Evolutionary conservation across 2,797 vertebrate genomes (phyloP).

Genomic region (Pseudomugil gertrudae): DNA sequence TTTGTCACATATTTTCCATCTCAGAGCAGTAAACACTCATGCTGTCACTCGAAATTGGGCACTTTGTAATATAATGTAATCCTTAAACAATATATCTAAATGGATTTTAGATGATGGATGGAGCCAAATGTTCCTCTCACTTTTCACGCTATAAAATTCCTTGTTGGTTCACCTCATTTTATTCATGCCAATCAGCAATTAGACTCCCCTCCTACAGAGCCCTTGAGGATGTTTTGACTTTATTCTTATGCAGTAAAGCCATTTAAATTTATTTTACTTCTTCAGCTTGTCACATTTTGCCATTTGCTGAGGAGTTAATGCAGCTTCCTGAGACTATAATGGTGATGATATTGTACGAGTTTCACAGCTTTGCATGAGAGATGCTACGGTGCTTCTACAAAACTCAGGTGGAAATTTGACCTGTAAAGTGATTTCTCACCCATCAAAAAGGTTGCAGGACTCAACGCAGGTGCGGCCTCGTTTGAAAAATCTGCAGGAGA

Average conservation of each 20-base stretch:
- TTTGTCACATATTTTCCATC: constrained; percentile 24
- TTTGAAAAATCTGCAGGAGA: constrained; percentile 91
- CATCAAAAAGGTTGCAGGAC: constrained; percentile 90
- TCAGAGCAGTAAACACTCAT: constrained; percentile 32
- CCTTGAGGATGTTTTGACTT: constrained; percentile 52
- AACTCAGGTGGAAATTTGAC: neutral
- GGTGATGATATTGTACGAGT: constrained; percentile 3
- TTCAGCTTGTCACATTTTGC: constrained; percentile 31
- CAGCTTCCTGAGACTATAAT: constrained; percentile 7
- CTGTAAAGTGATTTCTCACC: constrained; percentile 80
- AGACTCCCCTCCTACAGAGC: constrained; percentile 56
- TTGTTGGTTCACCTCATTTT: constrained; percentile 67
- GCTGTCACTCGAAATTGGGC: constrained; percentile 30
- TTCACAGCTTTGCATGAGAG: constrained; percentile 3
- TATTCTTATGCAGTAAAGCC: constrained; percentile 54
- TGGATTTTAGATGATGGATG: constrained; percentile 41
- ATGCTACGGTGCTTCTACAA: neutral
- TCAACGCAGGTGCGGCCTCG: constrained; percentile 89
- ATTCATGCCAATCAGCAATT: constrained; percentile 60
- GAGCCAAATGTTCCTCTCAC: constrained; percentile 48
- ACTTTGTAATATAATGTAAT: constrained; percentile 45
- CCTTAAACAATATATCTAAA: constrained; percentile 42
- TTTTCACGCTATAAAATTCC: constrained; percentile 39
- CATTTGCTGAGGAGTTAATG: constrained; percentile 32
- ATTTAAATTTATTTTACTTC: constrained; percentile 61